phyloP scores from a whole-genome alignment of 2,888 invertebrate genomes.

The Amblyjoppa fuscipennis region DNA sequence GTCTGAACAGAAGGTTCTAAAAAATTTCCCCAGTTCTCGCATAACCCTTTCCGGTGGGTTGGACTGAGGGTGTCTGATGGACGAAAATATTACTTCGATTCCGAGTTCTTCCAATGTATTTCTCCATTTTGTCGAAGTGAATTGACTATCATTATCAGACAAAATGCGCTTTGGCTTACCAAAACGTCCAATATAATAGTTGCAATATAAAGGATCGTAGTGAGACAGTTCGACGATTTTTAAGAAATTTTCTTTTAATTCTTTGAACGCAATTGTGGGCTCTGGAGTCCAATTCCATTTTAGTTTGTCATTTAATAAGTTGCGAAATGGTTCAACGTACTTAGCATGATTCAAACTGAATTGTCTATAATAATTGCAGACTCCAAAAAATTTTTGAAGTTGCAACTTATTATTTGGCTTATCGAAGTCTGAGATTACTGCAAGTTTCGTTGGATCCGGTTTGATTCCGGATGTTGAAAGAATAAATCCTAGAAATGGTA shows the following conservation, averaged over 20 bases:
- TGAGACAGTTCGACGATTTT: slow-evolving; percentile 58
- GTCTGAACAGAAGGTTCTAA: slow-evolving; percentile 24
- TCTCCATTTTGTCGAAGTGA: slow-evolving; percentile 6
- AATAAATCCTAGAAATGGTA: slow-evolving; percentile 68
- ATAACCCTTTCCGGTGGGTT: slow-evolving; percentile 38
- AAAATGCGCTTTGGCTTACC: slow-evolving; percentile 20
- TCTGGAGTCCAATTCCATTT: slow-evolving; percentile 64
- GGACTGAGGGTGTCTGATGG: slow-evolving; percentile 23
- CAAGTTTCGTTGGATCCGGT: slow-evolving; percentile 61
- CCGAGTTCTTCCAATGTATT: background rate
- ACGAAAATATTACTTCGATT: slow-evolving; percentile 5
- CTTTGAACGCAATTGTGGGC: slow-evolving; percentile 48
- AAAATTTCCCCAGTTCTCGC: slow-evolving; percentile 30
- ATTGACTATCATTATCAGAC: slow-evolving; percentile 33
- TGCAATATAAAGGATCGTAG: slow-evolving; percentile 40
- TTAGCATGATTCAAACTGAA: slow-evolving; percentile 38
- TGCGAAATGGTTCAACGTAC: slow-evolving; percentile 58
- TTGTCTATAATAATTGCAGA: slow-evolving; percentile 60
- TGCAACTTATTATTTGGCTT: slow-evolving; percentile 71
- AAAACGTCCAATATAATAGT: background rate
- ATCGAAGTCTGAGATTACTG: slow-evolving; percentile 71
- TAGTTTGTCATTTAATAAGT: slow-evolving; percentile 39
- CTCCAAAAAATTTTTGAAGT: slow-evolving; percentile 69
- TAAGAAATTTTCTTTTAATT: slow-evolving; percentile 65
- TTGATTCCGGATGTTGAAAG: slow-evolving; percentile 43